Evolutionary conservation across 2,888 invertebrate genomes (phyloP).

Genomic region (Oscheius myriophilus): DNA sequence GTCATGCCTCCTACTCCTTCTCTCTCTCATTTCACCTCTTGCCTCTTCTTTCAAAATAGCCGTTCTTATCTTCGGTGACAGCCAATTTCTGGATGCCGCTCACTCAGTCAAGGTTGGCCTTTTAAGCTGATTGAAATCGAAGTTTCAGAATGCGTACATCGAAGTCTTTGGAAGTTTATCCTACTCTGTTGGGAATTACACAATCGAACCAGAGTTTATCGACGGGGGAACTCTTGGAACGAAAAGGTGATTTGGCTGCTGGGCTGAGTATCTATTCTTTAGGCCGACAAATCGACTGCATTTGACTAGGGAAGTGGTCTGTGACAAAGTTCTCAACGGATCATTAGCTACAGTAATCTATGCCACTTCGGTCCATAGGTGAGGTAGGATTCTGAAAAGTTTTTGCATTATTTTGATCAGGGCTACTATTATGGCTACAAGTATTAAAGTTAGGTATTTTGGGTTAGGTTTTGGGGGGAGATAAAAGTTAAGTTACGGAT

Average conservation of each 20-base stretch:
- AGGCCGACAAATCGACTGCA: conserved; percentile 56
- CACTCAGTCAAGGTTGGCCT: conserved; percentile 42
- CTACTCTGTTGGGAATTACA: conserved; percentile 40
- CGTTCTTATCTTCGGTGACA: conserved; percentile 43
- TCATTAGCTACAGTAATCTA: conserved; percentile 57
- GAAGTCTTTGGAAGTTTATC: conserved; percentile 45
- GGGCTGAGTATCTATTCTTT: conserved; percentile 5
- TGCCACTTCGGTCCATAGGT: conserved; percentile 34
- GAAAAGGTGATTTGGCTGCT: conserved; percentile 3
- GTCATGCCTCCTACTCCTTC: conserved; percentile 2
- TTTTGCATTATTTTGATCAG: not conserved
- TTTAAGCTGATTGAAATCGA: not conserved
- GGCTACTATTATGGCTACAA: not conserved
- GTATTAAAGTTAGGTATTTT: too few relatives aligned
- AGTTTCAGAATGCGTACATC: conserved; percentile 42
- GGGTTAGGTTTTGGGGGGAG: too few relatives aligned
- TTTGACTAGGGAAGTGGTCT: conserved; percentile 60
- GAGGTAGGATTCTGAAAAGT: too few relatives aligned
- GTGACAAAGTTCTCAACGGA: conserved; percentile 57
- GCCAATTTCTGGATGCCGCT: conserved; percentile 37
- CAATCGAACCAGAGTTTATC: conserved; percentile 42
- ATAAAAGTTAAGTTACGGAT: too few relatives aligned
- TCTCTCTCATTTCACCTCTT: not conserved
- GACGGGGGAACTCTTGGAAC: conserved; percentile 28
- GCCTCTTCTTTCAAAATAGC: conserved; percentile 35